phyloP scores from a whole-genome alignment of 1,140 invertebrate genomes.

The Scaptomyza hsui region DNA sequence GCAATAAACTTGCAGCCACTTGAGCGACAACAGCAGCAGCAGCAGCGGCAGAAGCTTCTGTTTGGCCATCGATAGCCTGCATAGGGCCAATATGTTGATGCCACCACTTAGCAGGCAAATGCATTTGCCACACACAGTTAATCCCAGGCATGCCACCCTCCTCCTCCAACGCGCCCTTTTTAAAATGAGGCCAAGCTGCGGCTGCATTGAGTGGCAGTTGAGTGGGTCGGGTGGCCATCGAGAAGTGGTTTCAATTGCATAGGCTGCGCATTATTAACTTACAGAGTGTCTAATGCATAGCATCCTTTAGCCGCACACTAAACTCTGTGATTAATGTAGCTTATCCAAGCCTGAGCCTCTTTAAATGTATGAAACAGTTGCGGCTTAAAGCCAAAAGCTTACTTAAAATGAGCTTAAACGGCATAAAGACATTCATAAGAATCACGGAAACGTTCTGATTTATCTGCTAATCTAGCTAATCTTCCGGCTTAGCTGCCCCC shows the following conservation, averaged over 20 bases:
- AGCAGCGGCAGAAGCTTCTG: background rate
- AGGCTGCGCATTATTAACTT: slow-evolving; percentile 48
- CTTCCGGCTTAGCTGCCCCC: background rate
- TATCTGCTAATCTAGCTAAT: background rate
- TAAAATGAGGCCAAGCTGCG: slow-evolving; percentile 71
- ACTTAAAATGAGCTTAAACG: background rate
- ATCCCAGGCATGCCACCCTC: slow-evolving; percentile 6
- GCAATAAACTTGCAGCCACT: slow-evolving; percentile 57
- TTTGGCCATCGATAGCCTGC: slow-evolving; percentile 14
- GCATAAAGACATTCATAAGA: background rate
- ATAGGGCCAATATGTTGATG: slow-evolving; percentile 50
- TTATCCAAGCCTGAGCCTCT: background rate
- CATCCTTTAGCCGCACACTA: slow-evolving; percentile 14
- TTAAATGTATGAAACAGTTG: no score
- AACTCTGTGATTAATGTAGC: slow-evolving; percentile 36
- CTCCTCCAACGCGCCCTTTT: slow-evolving; percentile 20
- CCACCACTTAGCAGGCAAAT: slow-evolving; percentile 65
- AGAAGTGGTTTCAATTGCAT: slow-evolving; percentile 59
- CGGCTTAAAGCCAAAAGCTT: no score
- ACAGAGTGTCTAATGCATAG: slow-evolving; percentile 19
- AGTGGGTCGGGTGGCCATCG: slow-evolving; percentile 31
- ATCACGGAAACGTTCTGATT: background rate
- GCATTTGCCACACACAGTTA: slow-evolving; percentile 62
- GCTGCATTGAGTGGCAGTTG: slow-evolving; percentile 21
- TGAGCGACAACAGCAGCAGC: slow-evolving; percentile 38